phyloP scores from a whole-genome alignment of 1,140 invertebrate genomes.

The Drosophila rufa region DNA sequence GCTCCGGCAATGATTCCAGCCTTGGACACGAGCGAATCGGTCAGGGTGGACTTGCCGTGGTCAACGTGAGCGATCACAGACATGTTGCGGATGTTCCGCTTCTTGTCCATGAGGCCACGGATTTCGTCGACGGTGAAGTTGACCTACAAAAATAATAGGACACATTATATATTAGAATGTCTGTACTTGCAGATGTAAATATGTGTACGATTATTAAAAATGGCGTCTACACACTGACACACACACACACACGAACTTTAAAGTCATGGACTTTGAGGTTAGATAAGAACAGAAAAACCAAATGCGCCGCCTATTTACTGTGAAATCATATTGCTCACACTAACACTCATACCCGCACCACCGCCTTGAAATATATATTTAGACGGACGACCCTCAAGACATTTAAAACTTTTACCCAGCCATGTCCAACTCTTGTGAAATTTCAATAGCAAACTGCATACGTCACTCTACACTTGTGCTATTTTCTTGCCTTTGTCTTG shows the following conservation, averaged over 20 bases:
- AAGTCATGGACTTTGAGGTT: slow-evolving; percentile 66
- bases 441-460: slow-evolving; percentile 73
- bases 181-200: slow-evolving; percentile 7
- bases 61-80: slow-evolving; percentile 99
- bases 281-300: slow-evolving; percentile 52
- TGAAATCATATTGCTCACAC: slow-evolving; percentile 14
- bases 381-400: slow-evolving; percentile 18
- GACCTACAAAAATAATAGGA: slow-evolving; percentile 90
- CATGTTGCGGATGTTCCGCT: slow-evolving; percentile 99
- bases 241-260: slow-evolving; percentile 13
- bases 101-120: slow-evolving; percentile 99
- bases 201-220: slow-evolving; percentile 51
- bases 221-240: slow-evolving; percentile 47
- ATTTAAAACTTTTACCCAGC: slow-evolving; percentile 40
- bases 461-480: slow-evolving; percentile 67
- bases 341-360: slow-evolving; percentile 1
- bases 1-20: slow-evolving; percentile 99
- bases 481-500: slow-evolving; percentile 71
- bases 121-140: slow-evolving; percentile 99
- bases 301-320: slow-evolving; percentile 58
- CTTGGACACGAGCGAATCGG: slow-evolving; percentile 99
- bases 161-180: slow-evolving; percentile 34
- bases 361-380: slow-evolving; percentile 26
- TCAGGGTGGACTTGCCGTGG: slow-evolving; percentile 99
- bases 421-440: slow-evolving; percentile 24